These are phyloP conservation scores for Aporrectodea caliginosa DNA, from an alignment of 1,140 invertebrate species.

Conservation along the genomic window DNA sequence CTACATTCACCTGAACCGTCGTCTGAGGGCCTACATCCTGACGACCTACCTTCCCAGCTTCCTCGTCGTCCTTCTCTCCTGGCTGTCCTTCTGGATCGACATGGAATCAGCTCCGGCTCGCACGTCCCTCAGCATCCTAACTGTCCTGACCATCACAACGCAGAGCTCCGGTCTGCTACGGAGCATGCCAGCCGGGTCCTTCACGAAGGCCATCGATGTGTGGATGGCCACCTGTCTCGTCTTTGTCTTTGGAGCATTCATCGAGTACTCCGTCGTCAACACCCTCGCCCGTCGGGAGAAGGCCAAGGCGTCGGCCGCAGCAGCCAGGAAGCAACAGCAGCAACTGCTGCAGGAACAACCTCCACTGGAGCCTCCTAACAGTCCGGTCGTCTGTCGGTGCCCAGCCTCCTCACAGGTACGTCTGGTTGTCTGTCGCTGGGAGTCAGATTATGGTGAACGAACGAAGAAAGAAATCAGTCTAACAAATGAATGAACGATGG, in stretches of 20 bases:
- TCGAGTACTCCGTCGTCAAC: slow-evolving; percentile 51
- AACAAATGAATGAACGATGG: too few relatives aligned
- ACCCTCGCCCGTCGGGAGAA: slow-evolving; percentile 43
- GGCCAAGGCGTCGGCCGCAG: not conserved
- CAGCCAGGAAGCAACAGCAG: not conserved
- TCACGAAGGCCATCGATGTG: slow-evolving; percentile 45
- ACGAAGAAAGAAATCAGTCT: too few relatives aligned
- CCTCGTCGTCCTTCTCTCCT: slow-evolving; percentile 44
- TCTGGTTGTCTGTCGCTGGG: too few relatives aligned
- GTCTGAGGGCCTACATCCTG: slow-evolving; percentile 39
- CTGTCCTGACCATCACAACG: slow-evolving; percentile 36
- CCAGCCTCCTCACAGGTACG: too few relatives aligned
- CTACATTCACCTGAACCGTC: slow-evolving; percentile 38
- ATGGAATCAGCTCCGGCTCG: slow-evolving; percentile 43
- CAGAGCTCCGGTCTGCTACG: slow-evolving; percentile 10
- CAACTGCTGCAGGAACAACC: too few relatives aligned
- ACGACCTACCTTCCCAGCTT: slow-evolving; percentile 34
- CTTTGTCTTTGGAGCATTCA: slow-evolving; percentile 48
- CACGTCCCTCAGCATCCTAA: slow-evolving; percentile 44
- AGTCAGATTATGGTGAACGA: too few relatives aligned
- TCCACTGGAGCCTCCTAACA: too few relatives aligned
- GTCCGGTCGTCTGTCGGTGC: too few relatives aligned
- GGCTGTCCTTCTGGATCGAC: slow-evolving; percentile 47
- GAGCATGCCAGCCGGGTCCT: slow-evolving; percentile 16
- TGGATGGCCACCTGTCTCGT: slow-evolving; percentile 52